Conservation (phyloP, 2,113 vertebrate genomes). For the Chloroceryle aenea region DNA sequence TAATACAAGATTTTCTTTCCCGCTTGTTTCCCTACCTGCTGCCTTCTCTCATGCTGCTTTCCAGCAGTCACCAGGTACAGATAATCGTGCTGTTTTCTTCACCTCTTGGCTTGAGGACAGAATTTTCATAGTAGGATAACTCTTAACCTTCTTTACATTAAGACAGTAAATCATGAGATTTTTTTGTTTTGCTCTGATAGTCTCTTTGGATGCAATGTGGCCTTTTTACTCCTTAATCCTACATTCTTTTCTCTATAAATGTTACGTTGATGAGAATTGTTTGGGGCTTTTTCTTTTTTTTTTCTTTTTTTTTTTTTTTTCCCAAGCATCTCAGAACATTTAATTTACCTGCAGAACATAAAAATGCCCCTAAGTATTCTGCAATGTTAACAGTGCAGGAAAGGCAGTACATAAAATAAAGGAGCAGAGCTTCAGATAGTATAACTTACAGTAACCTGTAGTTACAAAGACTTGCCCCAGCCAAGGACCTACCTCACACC, state of each 20-base stretch:
- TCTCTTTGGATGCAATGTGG: background rate
- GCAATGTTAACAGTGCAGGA: background rate
- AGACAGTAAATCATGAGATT: background rate
- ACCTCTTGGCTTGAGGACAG: background rate
- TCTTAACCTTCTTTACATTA: background rate
- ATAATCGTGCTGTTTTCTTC: background rate
- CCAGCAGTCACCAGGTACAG: background rate
- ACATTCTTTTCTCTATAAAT: background rate
- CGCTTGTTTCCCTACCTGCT: background rate
- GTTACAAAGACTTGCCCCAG: background rate
- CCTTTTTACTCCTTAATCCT: background rate
- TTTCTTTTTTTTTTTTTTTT: background rate
- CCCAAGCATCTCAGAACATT: background rate
- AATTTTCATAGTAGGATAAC: background rate
- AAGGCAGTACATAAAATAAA: background rate
- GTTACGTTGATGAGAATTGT: background rate
- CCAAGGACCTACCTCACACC: background rate
- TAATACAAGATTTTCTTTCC: background rate
- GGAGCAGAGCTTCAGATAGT: background rate
- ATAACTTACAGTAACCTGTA: background rate
- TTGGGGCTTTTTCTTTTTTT: background rate
- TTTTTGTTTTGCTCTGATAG: background rate
- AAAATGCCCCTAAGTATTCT: background rate
- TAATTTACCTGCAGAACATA: background rate
- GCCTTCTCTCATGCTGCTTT: background rate